Evolutionary conservation across 2,113 vertebrate genomes (phyloP), one percentile per base, ranked within the genome.

Genomic region (Indicator maculatus): DNA sequence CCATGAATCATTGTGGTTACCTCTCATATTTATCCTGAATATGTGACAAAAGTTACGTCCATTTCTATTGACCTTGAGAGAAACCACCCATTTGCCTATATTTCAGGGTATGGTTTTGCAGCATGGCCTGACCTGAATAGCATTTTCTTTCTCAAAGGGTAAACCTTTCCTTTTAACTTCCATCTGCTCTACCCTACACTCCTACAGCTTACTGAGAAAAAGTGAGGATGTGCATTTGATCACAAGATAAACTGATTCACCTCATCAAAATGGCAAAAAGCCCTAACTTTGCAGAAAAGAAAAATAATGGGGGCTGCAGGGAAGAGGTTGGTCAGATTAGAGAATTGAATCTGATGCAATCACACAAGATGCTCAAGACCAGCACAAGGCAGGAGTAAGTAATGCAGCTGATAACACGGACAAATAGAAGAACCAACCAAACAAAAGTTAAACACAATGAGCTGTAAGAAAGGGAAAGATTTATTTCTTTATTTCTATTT

Each of bases 191-290:
- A 84, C 16, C 15, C 53, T 53, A 75, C 53, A n/a, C 10, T 64
- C 58, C 39, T 75, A 82, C 47, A 52, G 12, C 17, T 92, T 64
- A 52, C 47, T 78, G 71, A 81, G 60, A 77, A 86, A 30, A 88
- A 66, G 38, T 3, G 8, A 17, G 33, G 12, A 28, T 81, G 70
- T 67, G 88, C 80, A 77, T 74, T 6, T 64, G 58, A 72, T 78
- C 65, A 89, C 70, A 84, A 56, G 33, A 78, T 64, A 81, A 92
- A 90, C 47, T 71, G 81, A 89, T 84, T 93, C 72, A 80, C 30
- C 18, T 83, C 30, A 83, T 73, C 73, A 86, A 76, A 92, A 77
- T 27, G 13, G 17, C 0, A 87, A 93, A 58, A 74, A 19, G 36
- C 2, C 3, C 41, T 38, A 89, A 61, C 5, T 63, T 63, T 61